Base-by-base conservation (phyloP, 64 coral and sea anemone species). In the Stichodactyla mertensii region DNA sequence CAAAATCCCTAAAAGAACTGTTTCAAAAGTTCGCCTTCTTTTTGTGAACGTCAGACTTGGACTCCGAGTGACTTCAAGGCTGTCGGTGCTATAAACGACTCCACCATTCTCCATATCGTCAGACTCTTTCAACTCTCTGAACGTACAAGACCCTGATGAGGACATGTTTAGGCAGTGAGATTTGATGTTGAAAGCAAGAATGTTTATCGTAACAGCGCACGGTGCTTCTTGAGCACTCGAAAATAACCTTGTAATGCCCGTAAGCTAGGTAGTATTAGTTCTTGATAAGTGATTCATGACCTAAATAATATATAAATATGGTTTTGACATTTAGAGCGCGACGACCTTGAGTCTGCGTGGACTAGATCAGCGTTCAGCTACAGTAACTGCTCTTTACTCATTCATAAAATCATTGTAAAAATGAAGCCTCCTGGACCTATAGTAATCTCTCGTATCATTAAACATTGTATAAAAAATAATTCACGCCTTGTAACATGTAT, bases 21-120 rank as follows among this genome's bases (percentile, higher is more conserved):
- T 74, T 31, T 74, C 24, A 5, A 27, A 74, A 8, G 69, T 74
- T 14, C 11, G 7, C 4, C 24, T 74, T 1, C 24, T 10, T 31
- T 74, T 74, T 12, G 10, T 13, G 12, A 13, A 31, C 5, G 60
- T 70, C 1, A 24, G 22, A 22, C 22, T n/a, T 20, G 4, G 14
- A 61, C 59, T 69, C 9, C 26, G 64, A 69, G 64, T 22, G 12
- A 1, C 4, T 31, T 74, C 69, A 23, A 74, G 24, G 23, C 27
- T 74, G 7, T 74, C 24, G 3, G 69, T 74, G 24, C 69, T 74
- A 15, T 74, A 74, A 8, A 9, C 4, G 0, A 74, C 24, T 11
- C 11, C 69, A 11, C 83, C 83, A 16, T 85, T 85, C 16, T 85
- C 83, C 83, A 85, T 31, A 9, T 58, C 83, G 10, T 85, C 83